These are phyloP conservation scores for pig (Sus scrofa) DNA, from an alignment of 2,113 vertebrate species.

Conservation along the genomic window T2T-Sscrofa CM000824.6:91094501-91095000, in stretches of 20 bases:
- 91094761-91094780: conserved; percentile 98
- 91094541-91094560: background rate
- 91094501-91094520: background rate
- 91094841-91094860: conserved; percentile 96
- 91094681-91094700: conserved; percentile 97
- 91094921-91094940: background rate
- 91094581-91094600: background rate
- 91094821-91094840: conserved; percentile 96
- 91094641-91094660: rapidly evolving
- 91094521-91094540: background rate
- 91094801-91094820: conserved; percentile 96
- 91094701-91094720: conserved; percentile 98
- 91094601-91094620: background rate
- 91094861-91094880: conserved; percentile 93
- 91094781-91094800: conserved; percentile 95
- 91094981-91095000: background rate
- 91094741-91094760: conserved; percentile 98
- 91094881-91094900: conserved; percentile 60
- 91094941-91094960: background rate
- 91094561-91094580: background rate
- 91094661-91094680: background rate
- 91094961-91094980: background rate
- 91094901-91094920: background rate
- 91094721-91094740: conserved; percentile 98
- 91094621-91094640: background rate